Conservation (phyloP, 2,797 vertebrate species). For the Sebastes taczanowskii region DNA sequence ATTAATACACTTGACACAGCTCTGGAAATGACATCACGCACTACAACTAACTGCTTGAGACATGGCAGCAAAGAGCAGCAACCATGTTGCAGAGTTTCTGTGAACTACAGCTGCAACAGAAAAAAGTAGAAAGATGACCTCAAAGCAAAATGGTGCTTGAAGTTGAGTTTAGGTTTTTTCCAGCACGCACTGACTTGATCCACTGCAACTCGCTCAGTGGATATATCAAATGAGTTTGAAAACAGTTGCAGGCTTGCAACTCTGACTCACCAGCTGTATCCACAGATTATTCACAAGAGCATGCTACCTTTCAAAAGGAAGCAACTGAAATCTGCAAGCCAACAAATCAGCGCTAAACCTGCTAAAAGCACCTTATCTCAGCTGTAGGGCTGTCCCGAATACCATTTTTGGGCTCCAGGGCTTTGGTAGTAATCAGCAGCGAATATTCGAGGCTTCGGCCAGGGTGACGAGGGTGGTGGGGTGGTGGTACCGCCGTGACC, state of each 20-base stretch:
- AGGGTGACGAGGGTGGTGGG: no score
- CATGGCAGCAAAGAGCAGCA: not conserved
- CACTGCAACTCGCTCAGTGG: conserved; percentile 10
- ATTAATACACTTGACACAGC: not conserved
- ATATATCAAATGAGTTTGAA: conserved; percentile 26
- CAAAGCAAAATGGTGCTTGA: conserved; percentile 3
- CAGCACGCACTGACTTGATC: conserved; percentile 4
- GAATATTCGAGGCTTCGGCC: no score
- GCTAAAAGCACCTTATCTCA: not conserved
- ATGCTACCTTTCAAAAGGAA: conserved; percentile 17
- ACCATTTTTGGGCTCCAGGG: no score
- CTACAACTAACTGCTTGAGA: not conserved
- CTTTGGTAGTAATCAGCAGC: no score
- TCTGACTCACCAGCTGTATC: conserved; percentile 52
- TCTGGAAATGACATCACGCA: not conserved
- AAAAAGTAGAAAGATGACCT: not conserved
- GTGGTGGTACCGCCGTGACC: no score
- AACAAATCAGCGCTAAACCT: not conserved
- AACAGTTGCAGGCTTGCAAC: conserved; percentile 32
- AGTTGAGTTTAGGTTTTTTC: conserved; percentile 9
- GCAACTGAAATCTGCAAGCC: conserved; percentile 1
- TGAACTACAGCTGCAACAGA: not conserved
- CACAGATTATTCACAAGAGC: conserved; percentile 36
- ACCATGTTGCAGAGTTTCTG: not conserved
- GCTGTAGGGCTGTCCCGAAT: not conserved